Base-by-base conservation (phyloP, 2,797 vertebrate species). In the Enteromius afrohamiltoni region DNA sequence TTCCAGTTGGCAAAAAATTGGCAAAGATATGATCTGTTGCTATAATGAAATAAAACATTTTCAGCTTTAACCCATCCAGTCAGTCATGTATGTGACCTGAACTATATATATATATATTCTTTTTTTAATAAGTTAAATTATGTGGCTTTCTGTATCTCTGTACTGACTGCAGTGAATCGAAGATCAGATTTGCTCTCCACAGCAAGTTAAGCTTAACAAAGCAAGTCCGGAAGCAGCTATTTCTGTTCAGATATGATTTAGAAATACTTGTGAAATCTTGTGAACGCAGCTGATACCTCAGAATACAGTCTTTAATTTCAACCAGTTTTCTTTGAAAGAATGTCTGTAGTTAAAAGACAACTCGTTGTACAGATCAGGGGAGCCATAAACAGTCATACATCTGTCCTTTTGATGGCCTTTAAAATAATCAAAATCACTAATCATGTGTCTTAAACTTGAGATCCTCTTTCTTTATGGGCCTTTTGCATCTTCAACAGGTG, bases 1-100 rank as follows among this genome's bases (percentile, higher is more conserved):
- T 45, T 65, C 40, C 55, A 60, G 53, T 79, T 79, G 64, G 45
- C 23, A 60, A 80, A 6, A 8, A 62, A 3, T 77, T 55, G n/a
- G 23, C 60, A 65, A 68, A 55, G n/a, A 69, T 21, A 69, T 40
- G 47, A 47, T 62, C 55, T 69, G 64, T 75, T 47, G 53, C 53
- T 26, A 60, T n/a, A 29, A 77, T 49, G 9, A 65, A 31, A 23
- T 78, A 68, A 51, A 69, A 42, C 26, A 60, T 34, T n/a, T 6
- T 55, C 3, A 0, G 14, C 3, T 77, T 77, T 31, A 64, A 78
- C 10, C 3, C 60, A 64, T 67, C 7, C 40, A 64, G 23, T 60
- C n/a, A 1, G 16, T 40, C 23, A 13, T 77, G 9, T 60, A 29
- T 26, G n/a, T 62, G 75, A 29, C 21, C 14, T 3, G 23, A 45